These are phyloP conservation scores for Diachasmimorpha longicaudata DNA, from an alignment of 1,140 invertebrate genomes.

Conservation along the genomic window DNA sequence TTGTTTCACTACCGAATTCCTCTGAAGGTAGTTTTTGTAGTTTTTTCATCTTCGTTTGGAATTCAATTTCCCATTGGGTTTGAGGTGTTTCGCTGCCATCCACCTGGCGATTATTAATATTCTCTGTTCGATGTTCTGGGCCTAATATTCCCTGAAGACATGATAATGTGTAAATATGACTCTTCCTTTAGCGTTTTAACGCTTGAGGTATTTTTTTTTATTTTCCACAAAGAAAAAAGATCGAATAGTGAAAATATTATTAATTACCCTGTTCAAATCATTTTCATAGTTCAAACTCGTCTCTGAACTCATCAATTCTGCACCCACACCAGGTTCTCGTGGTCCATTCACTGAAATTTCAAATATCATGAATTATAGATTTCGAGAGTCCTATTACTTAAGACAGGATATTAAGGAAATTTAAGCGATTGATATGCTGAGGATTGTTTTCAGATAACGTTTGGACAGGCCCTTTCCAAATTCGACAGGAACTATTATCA, in stretches of 20 bases:
- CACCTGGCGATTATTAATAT: conserved; percentile 47
- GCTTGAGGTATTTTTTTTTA: neutral
- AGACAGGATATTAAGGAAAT: conserved; percentile 33
- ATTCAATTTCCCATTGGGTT: conserved; percentile 57
- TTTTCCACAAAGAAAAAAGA: neutral
- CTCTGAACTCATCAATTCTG: conserved; percentile 71
- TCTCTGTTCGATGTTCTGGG: conserved; percentile 43
- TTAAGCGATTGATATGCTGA: too few species aligned
- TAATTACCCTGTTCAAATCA: conserved; percentile 45
- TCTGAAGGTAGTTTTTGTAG: conserved; percentile 44
- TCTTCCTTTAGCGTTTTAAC: too few species aligned
- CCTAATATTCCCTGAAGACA: conserved; percentile 43
- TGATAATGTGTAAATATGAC: neutral
- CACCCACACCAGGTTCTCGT: conserved; percentile 88
- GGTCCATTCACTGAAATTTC: conserved; percentile 66
- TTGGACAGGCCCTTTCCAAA: too few species aligned
- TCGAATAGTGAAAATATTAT: conserved; percentile 43
- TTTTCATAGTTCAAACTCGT: conserved; percentile 49
- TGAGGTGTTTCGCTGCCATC: conserved; percentile 57
- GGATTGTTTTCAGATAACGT: too few species aligned
- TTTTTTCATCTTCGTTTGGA: conserved; percentile 53
- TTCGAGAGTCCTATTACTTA: conserved; percentile 30
- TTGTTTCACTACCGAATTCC: conserved; percentile 16
- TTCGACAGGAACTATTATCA: too few species aligned
- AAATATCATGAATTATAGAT: too few species aligned